Evolutionary conservation across 2,888 invertebrate species (phyloP).

Genomic region (Shargacucullia verbasci): DNA sequence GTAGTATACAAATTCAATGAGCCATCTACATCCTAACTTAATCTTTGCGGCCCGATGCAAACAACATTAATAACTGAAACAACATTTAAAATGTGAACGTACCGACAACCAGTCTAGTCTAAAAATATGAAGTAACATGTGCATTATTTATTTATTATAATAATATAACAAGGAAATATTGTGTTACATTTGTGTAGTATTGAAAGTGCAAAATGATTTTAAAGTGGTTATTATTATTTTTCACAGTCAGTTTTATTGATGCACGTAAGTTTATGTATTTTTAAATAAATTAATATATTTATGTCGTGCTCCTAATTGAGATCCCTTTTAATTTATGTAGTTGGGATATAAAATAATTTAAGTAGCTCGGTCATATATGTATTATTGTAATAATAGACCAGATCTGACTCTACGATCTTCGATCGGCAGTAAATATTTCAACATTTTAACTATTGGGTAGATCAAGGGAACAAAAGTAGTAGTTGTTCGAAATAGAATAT

Average conservation of each 20-base stretch:
- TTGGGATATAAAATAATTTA: too few relatives aligned
- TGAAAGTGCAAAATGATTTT: conserved; percentile 68
- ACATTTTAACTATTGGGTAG: too few relatives aligned
- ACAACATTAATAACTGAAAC: conserved; percentile 34
- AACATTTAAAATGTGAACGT: conserved; percentile 59
- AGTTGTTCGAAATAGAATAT: too few relatives aligned
- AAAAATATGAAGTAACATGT: conserved; percentile 50
- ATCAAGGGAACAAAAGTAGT: too few relatives aligned
- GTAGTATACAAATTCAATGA: conserved; percentile 9
- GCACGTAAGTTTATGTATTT: conserved; percentile 63
- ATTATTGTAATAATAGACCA: too few relatives aligned
- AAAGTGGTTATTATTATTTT: conserved; percentile 71
- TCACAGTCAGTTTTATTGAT: conserved; percentile 64
- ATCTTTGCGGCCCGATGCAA: conserved; percentile 48
- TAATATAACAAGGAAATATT: conserved; percentile 30
- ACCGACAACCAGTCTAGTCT: conserved; percentile 61
- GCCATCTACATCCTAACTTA: conserved; percentile 17
- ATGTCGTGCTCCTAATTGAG: too few relatives aligned
- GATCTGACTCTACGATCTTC: too few relatives aligned
- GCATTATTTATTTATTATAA: conserved; percentile 57
- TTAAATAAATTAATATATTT: neutral
- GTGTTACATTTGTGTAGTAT: conserved; percentile 29
- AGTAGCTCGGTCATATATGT: too few relatives aligned
- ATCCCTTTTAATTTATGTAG: neutral
- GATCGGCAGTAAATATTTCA: too few relatives aligned